A percentile compares a stretch with the other conserved stretches of the same genome.
phyloP scores from a whole-genome alignment of 2,888 invertebrate species.

The Gandaritis pyraliata region DNA sequence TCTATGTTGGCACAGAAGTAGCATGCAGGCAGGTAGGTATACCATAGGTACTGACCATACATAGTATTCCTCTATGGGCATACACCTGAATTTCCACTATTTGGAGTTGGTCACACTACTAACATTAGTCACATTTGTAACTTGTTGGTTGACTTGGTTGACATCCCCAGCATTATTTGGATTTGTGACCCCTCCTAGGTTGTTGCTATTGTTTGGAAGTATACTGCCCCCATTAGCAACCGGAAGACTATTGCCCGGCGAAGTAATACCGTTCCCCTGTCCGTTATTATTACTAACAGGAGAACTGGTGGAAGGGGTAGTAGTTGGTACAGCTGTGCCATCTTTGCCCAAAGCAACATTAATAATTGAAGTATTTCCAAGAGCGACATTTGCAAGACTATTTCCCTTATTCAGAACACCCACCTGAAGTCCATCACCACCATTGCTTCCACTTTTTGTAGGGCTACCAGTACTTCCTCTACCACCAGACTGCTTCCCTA shows the following conservation, averaged over 20 bases:
- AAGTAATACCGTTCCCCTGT: constrained; percentile 3
- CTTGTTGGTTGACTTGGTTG: constrained; percentile 11
- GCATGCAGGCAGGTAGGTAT: too few relatives aligned
- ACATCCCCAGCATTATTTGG: constrained; percentile 12
- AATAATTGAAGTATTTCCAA: not conserved
- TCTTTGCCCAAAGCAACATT: constrained; percentile 2
- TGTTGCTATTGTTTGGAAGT: not conserved
- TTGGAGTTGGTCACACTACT: not conserved
- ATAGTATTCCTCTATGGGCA: too few relatives aligned
- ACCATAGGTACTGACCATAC: too few relatives aligned
- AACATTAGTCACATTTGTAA: not conserved
- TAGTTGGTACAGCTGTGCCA: not conserved
- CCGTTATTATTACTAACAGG: constrained; percentile 1
- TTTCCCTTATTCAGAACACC: not conserved
- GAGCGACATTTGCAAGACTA: constrained; percentile 1
- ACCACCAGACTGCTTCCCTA: not conserved
- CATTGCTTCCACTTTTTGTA: not conserved
- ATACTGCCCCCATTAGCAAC: constrained; percentile 1
- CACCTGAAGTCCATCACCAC: not conserved
- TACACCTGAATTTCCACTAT: too few relatives aligned
- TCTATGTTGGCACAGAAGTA: too few relatives aligned
- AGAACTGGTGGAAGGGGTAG: not conserved
- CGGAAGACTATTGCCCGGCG: constrained; percentile 2
- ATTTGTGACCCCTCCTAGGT: constrained; percentile 11
- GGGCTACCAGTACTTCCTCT: not conserved